Percentiles rank a stretch among this genome's conserved stretches.
These are phyloP conservation scores for Zaprionus bogoriensis DNA, from an alignment of 2,888 invertebrate genomes.

Conservation along the genomic window DNA sequence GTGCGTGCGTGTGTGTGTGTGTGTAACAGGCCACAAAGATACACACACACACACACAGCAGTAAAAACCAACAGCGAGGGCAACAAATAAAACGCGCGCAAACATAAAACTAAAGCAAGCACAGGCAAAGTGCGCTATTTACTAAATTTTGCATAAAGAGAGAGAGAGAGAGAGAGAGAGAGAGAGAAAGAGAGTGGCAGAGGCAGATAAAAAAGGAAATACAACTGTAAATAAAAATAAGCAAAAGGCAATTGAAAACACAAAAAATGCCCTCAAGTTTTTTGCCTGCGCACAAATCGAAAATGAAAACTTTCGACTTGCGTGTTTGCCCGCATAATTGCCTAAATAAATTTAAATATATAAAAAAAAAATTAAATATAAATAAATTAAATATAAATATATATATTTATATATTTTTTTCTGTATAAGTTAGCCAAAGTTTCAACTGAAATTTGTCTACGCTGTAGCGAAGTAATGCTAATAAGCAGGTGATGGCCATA, in stretches of 20 bases:
- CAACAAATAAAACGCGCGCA: slow-evolving; percentile 43
- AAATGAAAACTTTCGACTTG: no score
- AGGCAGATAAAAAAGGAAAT: slow-evolving; percentile 7
- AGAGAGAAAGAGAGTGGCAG: background rate
- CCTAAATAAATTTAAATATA: no score
- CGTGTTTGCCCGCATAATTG: no score
- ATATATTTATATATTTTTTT: no score
- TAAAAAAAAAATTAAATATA: no score
- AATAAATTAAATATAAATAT: no score
- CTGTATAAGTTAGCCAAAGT: no score
- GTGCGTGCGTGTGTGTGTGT: slow-evolving; percentile 27
- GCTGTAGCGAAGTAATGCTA: background rate
- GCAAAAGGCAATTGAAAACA: slow-evolving; percentile 25
- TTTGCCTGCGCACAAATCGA: no score
- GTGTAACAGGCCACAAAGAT: slow-evolving; percentile 45
- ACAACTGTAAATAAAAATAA: slow-evolving; percentile 25
- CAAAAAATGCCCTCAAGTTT: no score
- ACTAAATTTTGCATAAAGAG: slow-evolving; percentile 71
- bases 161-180: slow-evolving; percentile 18
- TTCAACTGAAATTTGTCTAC: no score
- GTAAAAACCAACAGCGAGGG: slow-evolving; percentile 47
- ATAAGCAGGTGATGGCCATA: slow-evolving; percentile 40
- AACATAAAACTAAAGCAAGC: slow-evolving; percentile 74
- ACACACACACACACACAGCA: slow-evolving; percentile 32
- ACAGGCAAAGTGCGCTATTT: slow-evolving; percentile 63